phyloP scores from a whole-genome alignment of 2,888 invertebrate genomes.

The Mesorhabditis sp. region DNA sequence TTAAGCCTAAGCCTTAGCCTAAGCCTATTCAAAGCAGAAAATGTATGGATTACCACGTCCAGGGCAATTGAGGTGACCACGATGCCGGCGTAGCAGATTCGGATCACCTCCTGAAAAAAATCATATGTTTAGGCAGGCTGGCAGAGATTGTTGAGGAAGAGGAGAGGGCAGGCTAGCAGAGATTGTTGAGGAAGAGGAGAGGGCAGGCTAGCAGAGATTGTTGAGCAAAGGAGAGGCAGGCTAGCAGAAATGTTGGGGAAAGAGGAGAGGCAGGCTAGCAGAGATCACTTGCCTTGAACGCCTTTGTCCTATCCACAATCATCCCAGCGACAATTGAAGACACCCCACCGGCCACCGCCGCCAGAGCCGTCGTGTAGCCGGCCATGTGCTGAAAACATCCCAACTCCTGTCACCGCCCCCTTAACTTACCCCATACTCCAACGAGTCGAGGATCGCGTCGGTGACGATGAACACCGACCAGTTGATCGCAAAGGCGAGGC shows the following conservation, averaged over 20 bases:
- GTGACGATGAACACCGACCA: constrained; percentile 37
- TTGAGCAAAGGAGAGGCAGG: too few relatives aligned
- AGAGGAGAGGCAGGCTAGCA: too few relatives aligned
- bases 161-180: too few relatives aligned
- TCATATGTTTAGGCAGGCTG: not conserved
- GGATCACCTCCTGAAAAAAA: constrained; percentile 20
- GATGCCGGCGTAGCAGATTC: constrained; percentile 27
- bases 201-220: too few relatives aligned
- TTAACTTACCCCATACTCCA: constrained; percentile 26
- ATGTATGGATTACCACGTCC: constrained; percentile 19
- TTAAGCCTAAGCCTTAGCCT: too few relatives aligned
- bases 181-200: too few relatives aligned
- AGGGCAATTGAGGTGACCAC: constrained; percentile 29
- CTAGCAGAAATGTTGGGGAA: too few relatives aligned
- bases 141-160: too few relatives aligned
- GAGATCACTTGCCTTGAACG: constrained; percentile 35
- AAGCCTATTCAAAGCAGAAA: too few relatives aligned
- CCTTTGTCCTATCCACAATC: constrained; percentile 46
- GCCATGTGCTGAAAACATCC: not conserved
- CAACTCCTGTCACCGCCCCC: not conserved
- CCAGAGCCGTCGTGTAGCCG: constrained; percentile 25
- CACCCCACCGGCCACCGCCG: constrained; percentile 39
- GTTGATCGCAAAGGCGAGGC: constrained; percentile 43
- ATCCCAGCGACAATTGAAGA: constrained; percentile 41
- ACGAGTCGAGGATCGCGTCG: constrained; percentile 21